These are phyloP conservation scores for Cephalotes varians DNA, from an alignment of 2,888 invertebrate genomes.

Conservation along the genomic window DNA sequence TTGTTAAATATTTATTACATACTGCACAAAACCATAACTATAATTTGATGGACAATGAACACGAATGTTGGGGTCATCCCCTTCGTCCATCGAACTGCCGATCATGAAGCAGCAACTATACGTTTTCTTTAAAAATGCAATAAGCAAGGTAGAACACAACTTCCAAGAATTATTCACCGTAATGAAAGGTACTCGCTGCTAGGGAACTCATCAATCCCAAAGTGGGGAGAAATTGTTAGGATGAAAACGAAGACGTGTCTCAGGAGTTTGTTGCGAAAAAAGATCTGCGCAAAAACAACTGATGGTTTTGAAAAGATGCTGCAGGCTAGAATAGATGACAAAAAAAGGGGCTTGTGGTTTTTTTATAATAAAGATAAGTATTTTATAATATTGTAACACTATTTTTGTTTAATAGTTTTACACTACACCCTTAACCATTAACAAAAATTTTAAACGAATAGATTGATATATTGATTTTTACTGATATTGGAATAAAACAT, in stretches of 20 bases:
- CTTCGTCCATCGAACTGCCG: background rate
- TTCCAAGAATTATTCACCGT: background rate
- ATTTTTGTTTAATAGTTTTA: background rate
- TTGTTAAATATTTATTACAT: background rate
- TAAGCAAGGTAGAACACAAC: background rate
- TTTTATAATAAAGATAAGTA: background rate
- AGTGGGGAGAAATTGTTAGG: background rate
- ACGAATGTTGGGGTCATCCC: background rate
- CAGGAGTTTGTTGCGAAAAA: background rate
- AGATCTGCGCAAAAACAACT: background rate
- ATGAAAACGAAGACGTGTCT: background rate
- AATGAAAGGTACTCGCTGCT: background rate
- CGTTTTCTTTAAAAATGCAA: slow-evolving; percentile 18
- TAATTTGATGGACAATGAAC: background rate
- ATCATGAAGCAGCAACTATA: background rate
- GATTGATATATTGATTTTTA: background rate
- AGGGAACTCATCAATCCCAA: background rate
- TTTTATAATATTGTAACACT: background rate
- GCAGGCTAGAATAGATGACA: background rate
- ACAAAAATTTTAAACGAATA: background rate
- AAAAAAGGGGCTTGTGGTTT: background rate
- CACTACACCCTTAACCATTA: background rate
- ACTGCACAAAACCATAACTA: background rate
- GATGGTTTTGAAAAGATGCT: background rate
- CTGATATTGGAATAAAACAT: background rate